A percentile compares a stretch with the other conserved stretches of the same genome.
These are phyloP conservation scores for Acanthisitta chloris DNA, from an alignment of 2,113 vertebrate species.

Conservation along the genomic window DNA sequence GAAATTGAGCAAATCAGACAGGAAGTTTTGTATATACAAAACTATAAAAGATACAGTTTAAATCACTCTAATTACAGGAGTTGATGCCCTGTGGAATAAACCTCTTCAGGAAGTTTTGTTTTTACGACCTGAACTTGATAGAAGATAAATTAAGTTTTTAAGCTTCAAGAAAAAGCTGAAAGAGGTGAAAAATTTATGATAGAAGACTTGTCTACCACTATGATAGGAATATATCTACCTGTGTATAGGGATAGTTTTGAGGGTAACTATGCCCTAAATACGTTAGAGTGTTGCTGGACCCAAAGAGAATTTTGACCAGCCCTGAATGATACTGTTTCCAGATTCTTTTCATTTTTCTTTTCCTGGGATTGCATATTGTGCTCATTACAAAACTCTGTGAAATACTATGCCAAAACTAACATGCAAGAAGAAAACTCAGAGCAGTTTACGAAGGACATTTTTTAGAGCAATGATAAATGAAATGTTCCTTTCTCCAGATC, in stretches of 20 bases:
- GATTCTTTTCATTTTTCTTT: background rate
- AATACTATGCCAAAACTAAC: conserved; percentile 18
- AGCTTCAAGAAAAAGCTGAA: background rate
- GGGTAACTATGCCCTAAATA: background rate
- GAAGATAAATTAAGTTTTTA: background rate
- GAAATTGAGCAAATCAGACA: background rate
- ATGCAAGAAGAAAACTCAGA: background rate
- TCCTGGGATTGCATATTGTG: background rate
- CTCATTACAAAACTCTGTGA: background rate
- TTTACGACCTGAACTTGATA: background rate
- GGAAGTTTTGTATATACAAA: background rate
- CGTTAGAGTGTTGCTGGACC: background rate
- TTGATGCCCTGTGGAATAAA: background rate
- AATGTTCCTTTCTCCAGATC: background rate
- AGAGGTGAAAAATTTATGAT: background rate
- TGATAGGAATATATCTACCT: background rate
- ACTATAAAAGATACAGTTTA: background rate
- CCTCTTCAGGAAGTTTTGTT: background rate
- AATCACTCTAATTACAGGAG: background rate
- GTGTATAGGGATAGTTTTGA: background rate
- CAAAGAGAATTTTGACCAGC: background rate
- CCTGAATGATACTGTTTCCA: background rate
- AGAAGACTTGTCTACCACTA: background rate
- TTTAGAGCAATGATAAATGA: background rate
- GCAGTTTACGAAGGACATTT: background rate